Conservation (phyloP, 2,888 invertebrate species). For the Lasioglossum zephyrum region DNA sequence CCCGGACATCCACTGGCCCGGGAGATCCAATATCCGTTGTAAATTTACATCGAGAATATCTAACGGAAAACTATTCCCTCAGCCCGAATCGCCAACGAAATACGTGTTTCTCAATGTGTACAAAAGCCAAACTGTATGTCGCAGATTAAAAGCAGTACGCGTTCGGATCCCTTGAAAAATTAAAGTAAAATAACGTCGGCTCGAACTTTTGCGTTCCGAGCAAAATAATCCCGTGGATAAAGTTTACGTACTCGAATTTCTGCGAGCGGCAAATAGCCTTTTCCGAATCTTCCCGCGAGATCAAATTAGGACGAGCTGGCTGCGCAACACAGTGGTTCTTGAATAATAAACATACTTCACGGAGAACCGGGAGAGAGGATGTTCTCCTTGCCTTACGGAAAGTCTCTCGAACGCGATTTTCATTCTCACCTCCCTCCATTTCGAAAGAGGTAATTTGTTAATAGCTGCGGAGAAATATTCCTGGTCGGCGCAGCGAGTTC, state of each 20-base stretch:
- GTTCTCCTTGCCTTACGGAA: neutral
- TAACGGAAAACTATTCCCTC: neutral
- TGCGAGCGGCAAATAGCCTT: neutral
- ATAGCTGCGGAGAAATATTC: slow-evolving; percentile 2
- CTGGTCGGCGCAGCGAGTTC: neutral
- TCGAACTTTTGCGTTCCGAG: neutral
- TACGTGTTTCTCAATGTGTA: neutral
- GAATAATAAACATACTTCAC: slow-evolving; percentile 4
- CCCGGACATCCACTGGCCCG: neutral
- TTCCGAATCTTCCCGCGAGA: neutral
- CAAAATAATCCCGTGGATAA: neutral
- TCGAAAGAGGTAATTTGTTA: neutral
- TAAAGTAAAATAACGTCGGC: neutral
- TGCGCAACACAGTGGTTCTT: neutral
- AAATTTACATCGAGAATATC: neutral
- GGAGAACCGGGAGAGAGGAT: no score
- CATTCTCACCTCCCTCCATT: neutral
- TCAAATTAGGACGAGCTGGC: neutral
- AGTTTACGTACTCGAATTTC: neutral
- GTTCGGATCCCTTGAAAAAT: neutral
- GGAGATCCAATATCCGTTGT: neutral
- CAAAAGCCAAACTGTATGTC: neutral
- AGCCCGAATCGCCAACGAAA: neutral
- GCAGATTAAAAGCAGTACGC: neutral
- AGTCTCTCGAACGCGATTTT: neutral